Base-by-base conservation (phyloP, 2,797 vertebrate species). In the Parotocinclus haroldoi region DNA sequence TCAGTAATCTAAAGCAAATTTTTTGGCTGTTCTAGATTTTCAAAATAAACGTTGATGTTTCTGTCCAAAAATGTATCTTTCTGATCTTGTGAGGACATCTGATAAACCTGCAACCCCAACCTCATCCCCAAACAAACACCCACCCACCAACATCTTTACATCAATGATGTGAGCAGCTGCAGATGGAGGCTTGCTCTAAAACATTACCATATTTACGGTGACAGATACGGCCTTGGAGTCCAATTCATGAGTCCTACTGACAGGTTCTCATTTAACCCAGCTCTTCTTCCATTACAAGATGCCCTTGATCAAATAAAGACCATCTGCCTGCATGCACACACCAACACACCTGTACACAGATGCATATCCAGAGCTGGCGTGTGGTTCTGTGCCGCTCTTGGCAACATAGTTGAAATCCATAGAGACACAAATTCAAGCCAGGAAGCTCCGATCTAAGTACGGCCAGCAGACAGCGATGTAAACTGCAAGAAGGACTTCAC, bases 271-370 rank as follows among this genome's bases (percentile, higher is more conserved):
- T 74, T 87, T 78, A 75, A 75, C 70, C 39, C 40, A 57, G 82
- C 76, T 77, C 82, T 74, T 71, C 75, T 69, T 73, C 64, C 62
- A 78, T 84, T 81, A 83, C 77, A 78, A 75, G 68, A 63, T 70
- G 74, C 76, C 76, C 72, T 71, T 76, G 79, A 86, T 87, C 82
- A 86, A 86, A 87, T 84, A 77, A 67, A 81, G 73, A 72, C 87
- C 86, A 86, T 87, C 83, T 87, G 83, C 83, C 81, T 79, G 82
- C 68, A 78, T 49, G 27, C 39, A 57, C 36, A 71, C 72, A 75
- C 66, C 46, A 72, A 58, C 58, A 53, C 36, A 46, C 46, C 50
- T n/a, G 42, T 46, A 46, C 17, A 40, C 42, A 54, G 39, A 64
- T 62, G 61, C 67, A 59, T 42, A 77, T 75, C 69, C 68, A 82